phyloP scores from a whole-genome alignment of 2,113 vertebrate species.

The Morphnarchus princeps region DNA sequence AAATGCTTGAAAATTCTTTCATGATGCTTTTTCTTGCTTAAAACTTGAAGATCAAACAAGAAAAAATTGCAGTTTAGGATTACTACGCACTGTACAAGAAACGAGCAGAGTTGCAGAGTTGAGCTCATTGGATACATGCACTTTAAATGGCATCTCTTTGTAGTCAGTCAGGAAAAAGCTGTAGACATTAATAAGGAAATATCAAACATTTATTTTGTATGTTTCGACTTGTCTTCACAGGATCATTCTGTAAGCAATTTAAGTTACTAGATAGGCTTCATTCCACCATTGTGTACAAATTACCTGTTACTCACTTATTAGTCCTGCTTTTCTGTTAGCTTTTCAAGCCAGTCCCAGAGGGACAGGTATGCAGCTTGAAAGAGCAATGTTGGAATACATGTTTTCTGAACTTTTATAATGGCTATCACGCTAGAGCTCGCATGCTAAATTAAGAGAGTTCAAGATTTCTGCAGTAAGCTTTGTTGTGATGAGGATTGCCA shows the following conservation, averaged over 20 bases:
- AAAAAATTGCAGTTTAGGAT: not conserved
- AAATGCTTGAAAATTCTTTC: conserved; percentile 6
- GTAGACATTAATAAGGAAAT: not conserved
- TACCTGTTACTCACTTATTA: not conserved
- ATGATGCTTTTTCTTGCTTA: not conserved
- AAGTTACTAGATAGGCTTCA: not conserved
- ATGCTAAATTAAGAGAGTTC: not conserved
- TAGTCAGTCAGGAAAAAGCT: not conserved
- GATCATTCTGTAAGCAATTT: not conserved
- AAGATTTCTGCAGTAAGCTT: not conserved
- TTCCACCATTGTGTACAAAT: not conserved
- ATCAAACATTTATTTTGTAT: conserved; percentile 9
- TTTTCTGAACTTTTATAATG: not conserved
- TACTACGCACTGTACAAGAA: not conserved
- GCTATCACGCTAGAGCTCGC: not conserved
- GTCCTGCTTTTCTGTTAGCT: not conserved
- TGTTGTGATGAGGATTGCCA: not conserved
- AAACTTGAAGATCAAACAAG: conserved; percentile 42
- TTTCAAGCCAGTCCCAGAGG: not conserved
- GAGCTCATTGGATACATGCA: not conserved
- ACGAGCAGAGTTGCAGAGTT: not conserved
- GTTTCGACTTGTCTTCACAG: not conserved
- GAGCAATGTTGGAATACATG: not conserved
- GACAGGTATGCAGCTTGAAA: not conserved
- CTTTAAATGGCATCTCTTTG: not conserved